phyloP scores from a whole-genome alignment of 2,888 invertebrate genomes.

The Dromius quadrimaculatus region DNA sequence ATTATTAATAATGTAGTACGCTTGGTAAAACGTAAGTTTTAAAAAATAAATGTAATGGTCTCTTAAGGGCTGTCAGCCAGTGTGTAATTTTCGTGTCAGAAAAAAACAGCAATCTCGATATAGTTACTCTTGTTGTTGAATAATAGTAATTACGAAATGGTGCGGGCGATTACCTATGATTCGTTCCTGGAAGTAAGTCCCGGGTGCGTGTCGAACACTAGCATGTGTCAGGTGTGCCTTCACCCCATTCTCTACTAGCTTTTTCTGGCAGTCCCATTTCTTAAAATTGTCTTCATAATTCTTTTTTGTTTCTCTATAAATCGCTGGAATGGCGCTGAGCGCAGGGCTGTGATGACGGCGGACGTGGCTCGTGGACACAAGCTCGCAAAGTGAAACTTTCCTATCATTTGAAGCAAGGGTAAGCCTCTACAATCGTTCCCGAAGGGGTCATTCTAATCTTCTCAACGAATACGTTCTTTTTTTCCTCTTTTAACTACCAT shows the following conservation, averaged over 20 bases:
- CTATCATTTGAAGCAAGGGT: slow-evolving; percentile 63
- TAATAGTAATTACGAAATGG: slow-evolving; percentile 25
- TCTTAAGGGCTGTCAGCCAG: slow-evolving; percentile 14
- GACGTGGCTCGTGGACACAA: slow-evolving; percentile 60
- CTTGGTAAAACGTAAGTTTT: background rate
- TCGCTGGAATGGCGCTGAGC: slow-evolving; percentile 59
- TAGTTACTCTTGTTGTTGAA: background rate
- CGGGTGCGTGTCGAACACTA: background rate
- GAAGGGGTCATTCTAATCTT: too few species aligned
- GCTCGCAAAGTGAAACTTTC: slow-evolving; percentile 63
- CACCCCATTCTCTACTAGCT: background rate
- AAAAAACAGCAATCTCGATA: background rate
- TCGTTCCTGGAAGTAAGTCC: slow-evolving; percentile 10
- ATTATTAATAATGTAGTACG: background rate
- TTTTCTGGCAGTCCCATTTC: slow-evolving; percentile 23
- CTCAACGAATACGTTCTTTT: too few species aligned
- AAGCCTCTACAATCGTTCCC: too few species aligned
- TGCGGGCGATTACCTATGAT: slow-evolving; percentile 27
- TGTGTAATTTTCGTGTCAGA: slow-evolving; percentile 22
- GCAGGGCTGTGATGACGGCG: slow-evolving; percentile 16
- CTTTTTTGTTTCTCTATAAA: slow-evolving; percentile 62
- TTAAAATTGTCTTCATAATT: slow-evolving; percentile 59
- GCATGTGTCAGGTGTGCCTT: slow-evolving; percentile 5
- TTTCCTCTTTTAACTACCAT: too few species aligned
- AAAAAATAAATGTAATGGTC: background rate